Conservation (phyloP, 1,140 invertebrate genomes). For the Drusus annulatus region DNA sequence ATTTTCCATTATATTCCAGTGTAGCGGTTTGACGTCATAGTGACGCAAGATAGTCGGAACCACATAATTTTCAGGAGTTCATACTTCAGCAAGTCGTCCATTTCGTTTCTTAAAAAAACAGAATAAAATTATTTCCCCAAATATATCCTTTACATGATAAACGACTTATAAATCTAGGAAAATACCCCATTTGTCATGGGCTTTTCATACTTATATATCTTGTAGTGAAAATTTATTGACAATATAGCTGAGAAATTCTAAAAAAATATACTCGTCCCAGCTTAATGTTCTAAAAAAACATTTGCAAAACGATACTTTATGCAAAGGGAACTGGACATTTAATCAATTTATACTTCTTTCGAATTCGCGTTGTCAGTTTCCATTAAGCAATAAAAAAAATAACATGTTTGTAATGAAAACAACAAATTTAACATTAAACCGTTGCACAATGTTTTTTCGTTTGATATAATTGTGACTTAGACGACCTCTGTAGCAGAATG, state of each 20-base stretch:
- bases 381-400: too few species aligned
- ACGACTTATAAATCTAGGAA: slow-evolving; percentile 21
- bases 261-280: neutral
- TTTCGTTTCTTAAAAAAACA: neutral
- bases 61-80: neutral
- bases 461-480: too few species aligned
- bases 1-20: neutral
- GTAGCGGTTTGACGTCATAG: neutral
- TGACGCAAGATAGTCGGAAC: neutral
- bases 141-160: slow-evolving; percentile 14
- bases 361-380: neutral
- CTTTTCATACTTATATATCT: neutral
- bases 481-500: too few species aligned
- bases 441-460: too few species aligned
- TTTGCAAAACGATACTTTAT: neutral
- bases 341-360: neutral
- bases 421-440: too few species aligned
- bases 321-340: neutral
- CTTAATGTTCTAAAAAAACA: neutral
- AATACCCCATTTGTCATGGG: neutral
- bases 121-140: slow-evolving; percentile 30
- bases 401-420: too few species aligned
- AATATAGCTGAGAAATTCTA: neutral
- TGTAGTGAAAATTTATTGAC: slow-evolving; percentile 23
- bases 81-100: neutral